Evolutionary conservation across 92 coral and sea anemone genomes (phyloP).

Genomic region (Zoanthus sansibaricus): DNA sequence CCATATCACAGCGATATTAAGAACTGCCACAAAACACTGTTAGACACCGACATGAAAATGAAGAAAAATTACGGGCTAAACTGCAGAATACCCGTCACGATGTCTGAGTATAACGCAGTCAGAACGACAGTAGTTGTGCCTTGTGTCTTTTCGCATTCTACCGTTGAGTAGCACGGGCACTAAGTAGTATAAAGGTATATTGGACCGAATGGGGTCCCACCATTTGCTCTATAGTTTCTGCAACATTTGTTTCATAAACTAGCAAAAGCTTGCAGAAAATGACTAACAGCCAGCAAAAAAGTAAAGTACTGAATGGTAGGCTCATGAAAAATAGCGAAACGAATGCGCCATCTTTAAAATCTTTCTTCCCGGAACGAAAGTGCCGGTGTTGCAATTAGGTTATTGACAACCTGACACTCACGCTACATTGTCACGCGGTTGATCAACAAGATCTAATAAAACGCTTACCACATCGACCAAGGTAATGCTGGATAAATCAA

Average conservation of each 20-base stretch:
- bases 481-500: constrained; percentile 83
- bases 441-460: background rate
- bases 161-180: too few species aligned
- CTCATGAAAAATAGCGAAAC: background rate
- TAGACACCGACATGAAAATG: too few species aligned
- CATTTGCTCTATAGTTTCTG: background rate
- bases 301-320: background rate
- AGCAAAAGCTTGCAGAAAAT: background rate
- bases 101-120: too few species aligned
- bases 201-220: too few species aligned
- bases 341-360: background rate
- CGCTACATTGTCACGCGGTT: constrained; percentile 42
- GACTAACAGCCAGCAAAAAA: background rate
- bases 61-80: too few species aligned
- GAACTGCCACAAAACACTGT: too few species aligned
- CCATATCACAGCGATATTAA: too few species aligned
- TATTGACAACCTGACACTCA: constrained; percentile 23
- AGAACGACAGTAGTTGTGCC: too few species aligned
- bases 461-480: constrained; percentile 86
- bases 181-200: too few species aligned
- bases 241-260: too few species aligned
- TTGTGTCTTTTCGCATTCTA: too few species aligned
- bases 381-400: constrained; percentile 19
- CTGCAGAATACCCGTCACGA: too few species aligned
- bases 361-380: background rate